These are phyloP conservation scores for Betta splendens DNA, from an alignment of 2,797 vertebrate genomes.

Conservation along the genomic window DNA sequence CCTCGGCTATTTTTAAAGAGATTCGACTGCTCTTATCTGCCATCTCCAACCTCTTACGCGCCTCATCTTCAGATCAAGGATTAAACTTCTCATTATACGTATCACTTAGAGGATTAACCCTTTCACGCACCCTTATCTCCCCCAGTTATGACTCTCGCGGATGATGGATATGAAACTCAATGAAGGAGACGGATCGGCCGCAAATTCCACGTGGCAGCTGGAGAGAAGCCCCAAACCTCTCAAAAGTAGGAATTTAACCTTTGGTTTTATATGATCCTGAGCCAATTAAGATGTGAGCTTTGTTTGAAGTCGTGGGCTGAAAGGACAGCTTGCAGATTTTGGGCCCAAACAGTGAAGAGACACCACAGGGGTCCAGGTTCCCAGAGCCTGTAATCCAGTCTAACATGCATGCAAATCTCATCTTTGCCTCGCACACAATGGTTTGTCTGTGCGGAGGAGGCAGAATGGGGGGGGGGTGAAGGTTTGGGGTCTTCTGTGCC, in stretches of 20 bases:
- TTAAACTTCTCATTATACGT: slow-evolving; percentile 66
- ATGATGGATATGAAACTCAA: slow-evolving; percentile 31
- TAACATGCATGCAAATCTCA: slow-evolving; percentile 87
- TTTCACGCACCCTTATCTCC: slow-evolving; percentile 42
- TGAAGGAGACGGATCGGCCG: slow-evolving; percentile 33
- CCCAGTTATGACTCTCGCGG: slow-evolving; percentile 45
- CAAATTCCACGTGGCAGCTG: slow-evolving; percentile 40
- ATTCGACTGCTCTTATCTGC: slow-evolving; percentile 62
- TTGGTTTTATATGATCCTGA: slow-evolving; percentile 52
- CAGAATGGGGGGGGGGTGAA: slow-evolving; percentile 33
- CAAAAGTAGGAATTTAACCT: slow-evolving; percentile 66
- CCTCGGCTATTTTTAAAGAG: slow-evolving; percentile 65
- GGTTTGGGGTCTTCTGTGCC: slow-evolving; percentile 53
- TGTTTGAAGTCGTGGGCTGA: slow-evolving; percentile 72
- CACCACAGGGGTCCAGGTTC: slow-evolving; percentile 79
- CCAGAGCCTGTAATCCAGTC: slow-evolving; percentile 83
- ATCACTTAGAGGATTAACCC: slow-evolving; percentile 69
- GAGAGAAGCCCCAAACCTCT: slow-evolving; percentile 26
- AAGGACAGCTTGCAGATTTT: slow-evolving; percentile 45
- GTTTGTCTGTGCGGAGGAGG: slow-evolving; percentile 72
- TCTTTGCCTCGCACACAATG: slow-evolving; percentile 83
- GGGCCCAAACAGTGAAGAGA: slow-evolving; percentile 50
- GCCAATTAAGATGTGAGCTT: slow-evolving; percentile 70
- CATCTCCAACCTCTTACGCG: slow-evolving; percentile 52
- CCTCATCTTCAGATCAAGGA: slow-evolving; percentile 64